These are phyloP conservation scores for Harpalus rubripes DNA, from an alignment of 2,888 invertebrate species.

Conservation along the genomic window DNA sequence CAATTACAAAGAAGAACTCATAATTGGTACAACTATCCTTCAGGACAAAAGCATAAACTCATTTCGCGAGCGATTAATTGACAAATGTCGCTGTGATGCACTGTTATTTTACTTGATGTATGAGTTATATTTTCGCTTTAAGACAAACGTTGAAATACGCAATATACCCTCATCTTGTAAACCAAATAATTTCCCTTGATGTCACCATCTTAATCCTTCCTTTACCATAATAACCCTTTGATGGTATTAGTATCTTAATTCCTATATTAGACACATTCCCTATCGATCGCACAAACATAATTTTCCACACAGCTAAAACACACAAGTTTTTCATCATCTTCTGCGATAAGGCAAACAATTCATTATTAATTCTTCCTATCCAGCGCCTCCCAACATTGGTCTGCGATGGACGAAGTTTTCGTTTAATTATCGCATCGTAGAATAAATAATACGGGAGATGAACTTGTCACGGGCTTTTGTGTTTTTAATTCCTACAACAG, in stretches of 20 bases:
- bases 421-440: not conserved
- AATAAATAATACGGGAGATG: not conserved
- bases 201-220: not conserved
- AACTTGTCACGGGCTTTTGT: not conserved
- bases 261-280: not conserved
- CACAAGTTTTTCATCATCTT: not conserved
- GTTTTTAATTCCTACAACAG: not conserved
- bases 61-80: too few species aligned
- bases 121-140: too few species aligned
- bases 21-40: too few species aligned
- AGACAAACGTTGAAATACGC: not conserved
- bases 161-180: not conserved
- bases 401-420: not conserved
- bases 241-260: not conserved
- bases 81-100: too few species aligned
- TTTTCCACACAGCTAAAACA: not conserved
- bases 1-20: too few species aligned
- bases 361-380: constrained; percentile 23
- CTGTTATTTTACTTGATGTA: too few species aligned
- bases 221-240: not conserved
- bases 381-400: not conserved
- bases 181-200: not conserved
- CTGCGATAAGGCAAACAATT: constrained; percentile 18
- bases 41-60: too few species aligned
- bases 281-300: not conserved